Conservation (phyloP, 2,113 vertebrate genomes). For the Tachysurus fulvidraco region DNA sequence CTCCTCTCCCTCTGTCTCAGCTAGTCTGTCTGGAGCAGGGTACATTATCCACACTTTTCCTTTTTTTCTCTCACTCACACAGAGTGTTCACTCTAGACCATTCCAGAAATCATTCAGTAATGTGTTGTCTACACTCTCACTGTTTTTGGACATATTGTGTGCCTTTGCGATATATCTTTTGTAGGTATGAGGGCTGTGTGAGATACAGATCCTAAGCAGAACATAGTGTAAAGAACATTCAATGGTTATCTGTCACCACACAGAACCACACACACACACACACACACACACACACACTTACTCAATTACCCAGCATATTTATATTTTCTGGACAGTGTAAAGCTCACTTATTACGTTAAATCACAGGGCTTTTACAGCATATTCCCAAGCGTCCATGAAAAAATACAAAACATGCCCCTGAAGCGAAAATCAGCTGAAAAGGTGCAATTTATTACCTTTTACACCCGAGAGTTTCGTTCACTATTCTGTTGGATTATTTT, state of each 20-base stretch:
- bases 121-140: neutral
- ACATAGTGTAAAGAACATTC: neutral
- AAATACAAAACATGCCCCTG: neutral
- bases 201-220: neutral
- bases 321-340: neutral
- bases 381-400: neutral
- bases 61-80: neutral
- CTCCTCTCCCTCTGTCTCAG: slow-evolving; percentile 85
- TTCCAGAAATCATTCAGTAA: neutral
- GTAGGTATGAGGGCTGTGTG: neutral
- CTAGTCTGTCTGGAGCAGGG: slow-evolving; percentile 81
- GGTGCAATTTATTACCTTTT: neutral
- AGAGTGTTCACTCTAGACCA: neutral
- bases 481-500: neutral
- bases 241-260: neutral
- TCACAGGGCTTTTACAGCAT: neutral
- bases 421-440: neutral
- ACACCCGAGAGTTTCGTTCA: neutral
- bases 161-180: neutral
- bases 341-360: neutral
- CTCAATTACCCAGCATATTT: neutral
- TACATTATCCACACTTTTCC: slow-evolving; percentile 44
- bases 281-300: neutral
- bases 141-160: neutral
- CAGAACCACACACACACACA: neutral